A percentile compares a stretch with the other conserved stretches of the same genome.
These are phyloP conservation scores for Nannoperca obscura DNA, from an alignment of 2,797 vertebrate genomes.

Conservation along the genomic window DNA sequence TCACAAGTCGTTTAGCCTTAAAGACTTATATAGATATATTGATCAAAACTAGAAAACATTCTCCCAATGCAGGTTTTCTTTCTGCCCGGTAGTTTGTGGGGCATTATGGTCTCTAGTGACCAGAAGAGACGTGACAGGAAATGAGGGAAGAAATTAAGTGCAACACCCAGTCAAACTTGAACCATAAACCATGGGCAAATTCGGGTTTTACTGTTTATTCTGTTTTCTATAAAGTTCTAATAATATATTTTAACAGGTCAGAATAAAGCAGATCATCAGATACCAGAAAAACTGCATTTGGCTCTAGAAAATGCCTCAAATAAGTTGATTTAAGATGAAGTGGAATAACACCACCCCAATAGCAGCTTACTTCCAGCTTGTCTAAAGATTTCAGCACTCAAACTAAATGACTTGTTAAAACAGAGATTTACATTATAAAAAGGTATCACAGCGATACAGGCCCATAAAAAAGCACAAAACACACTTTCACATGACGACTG, in stretches of 20 bases:
- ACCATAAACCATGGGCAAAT: neutral
- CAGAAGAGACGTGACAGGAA: neutral
- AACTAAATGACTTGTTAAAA: constrained; percentile 46
- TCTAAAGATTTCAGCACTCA: constrained; percentile 32
- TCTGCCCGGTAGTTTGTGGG: neutral
- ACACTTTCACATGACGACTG: constrained; percentile 27
- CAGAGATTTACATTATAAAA: constrained; percentile 35
- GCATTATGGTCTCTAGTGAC: neutral
- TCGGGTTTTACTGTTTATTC: neutral
- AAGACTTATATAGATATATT: constrained; percentile 11
- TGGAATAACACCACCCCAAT: constrained; percentile 15
- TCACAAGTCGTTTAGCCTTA: neutral
- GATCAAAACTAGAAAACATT: constrained; percentile 5
- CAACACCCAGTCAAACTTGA: neutral
- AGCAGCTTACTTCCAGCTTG: neutral
- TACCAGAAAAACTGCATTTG: neutral
- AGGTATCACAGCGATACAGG: constrained; percentile 7
- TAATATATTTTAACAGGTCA: neutral
- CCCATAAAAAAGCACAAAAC: constrained; percentile 50
- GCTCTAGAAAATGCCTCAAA: constrained; percentile 20
- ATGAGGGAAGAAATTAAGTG: neutral
- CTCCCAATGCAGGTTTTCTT: neutral
- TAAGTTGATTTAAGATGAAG: constrained; percentile 25
- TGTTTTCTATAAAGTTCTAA: neutral
- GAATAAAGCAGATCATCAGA: neutral